These are phyloP conservation scores for Cetoscarus ocellatus DNA, from an alignment of 2,797 vertebrate species.

Conservation along the genomic window DNA sequence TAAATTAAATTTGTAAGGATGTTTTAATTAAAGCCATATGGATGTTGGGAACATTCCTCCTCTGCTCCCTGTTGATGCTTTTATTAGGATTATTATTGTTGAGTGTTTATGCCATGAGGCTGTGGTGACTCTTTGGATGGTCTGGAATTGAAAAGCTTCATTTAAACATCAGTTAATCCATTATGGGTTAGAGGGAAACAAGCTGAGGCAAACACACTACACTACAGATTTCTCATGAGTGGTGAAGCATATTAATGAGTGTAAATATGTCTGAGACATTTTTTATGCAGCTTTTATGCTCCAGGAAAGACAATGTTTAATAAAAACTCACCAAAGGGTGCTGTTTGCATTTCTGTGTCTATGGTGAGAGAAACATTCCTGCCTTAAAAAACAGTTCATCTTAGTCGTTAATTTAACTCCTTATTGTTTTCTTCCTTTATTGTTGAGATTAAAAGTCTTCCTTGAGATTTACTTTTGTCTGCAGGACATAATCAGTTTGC, in stretches of 20 bases:
- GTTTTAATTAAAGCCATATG: conserved; percentile 37
- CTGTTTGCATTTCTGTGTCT: conserved; percentile 29
- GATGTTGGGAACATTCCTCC: conserved; percentile 10
- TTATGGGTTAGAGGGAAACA: conserved; percentile 53
- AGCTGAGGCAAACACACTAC: conserved; percentile 31
- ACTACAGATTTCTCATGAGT: conserved; percentile 30
- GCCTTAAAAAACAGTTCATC: conserved; percentile 33
- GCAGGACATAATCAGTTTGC: conserved; percentile 29
- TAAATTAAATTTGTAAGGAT: neutral
- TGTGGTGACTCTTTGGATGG: conserved; percentile 10
- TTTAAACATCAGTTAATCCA: conserved; percentile 61
- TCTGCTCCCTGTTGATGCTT: conserved; percentile 28
- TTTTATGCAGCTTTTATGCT: conserved; percentile 34
- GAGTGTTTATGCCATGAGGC: conserved; percentile 25
- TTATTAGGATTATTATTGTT: conserved; percentile 1
- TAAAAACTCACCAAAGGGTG: conserved; percentile 56
- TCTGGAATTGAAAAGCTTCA: conserved; percentile 46
- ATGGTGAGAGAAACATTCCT: conserved; percentile 15
- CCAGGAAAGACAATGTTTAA: conserved; percentile 63
- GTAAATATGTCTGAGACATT: conserved; percentile 54
- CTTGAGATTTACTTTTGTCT: neutral
- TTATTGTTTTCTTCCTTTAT: conserved; percentile 28
- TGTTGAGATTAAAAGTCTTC: conserved; percentile 46
- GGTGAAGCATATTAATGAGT: conserved; percentile 48
- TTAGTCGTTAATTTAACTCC: conserved; percentile 21